phyloP scores from a whole-genome alignment of 2,113 vertebrate genomes.

The Tapirus terrestris region DNA sequence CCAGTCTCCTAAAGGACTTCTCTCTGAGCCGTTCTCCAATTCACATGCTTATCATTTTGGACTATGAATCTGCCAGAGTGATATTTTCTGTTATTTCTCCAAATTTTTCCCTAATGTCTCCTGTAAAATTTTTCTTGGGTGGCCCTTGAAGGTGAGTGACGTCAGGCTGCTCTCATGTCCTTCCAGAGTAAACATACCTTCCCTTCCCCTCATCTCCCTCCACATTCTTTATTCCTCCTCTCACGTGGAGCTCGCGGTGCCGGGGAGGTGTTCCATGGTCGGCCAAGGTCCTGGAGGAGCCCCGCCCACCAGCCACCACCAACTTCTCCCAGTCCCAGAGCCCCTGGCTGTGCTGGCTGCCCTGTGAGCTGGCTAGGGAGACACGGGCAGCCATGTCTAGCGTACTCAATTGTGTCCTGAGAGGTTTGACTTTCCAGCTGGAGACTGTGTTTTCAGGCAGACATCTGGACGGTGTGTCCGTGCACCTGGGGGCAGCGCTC shows the following conservation, averaged over 20 bases:
- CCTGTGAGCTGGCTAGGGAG: not conserved
- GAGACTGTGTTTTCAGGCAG: not conserved
- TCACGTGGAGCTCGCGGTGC: not conserved
- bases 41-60: not conserved
- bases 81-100: conserved; percentile 17
- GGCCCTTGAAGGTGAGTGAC: conserved; percentile 44
- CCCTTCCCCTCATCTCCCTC: not conserved
- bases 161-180: not conserved
- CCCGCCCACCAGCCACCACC: not conserved
- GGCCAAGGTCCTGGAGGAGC: not conserved
- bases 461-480: not conserved
- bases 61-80: not conserved
- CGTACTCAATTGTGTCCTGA: not conserved
- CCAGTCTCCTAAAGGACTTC: not conserved
- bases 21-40: not conserved
- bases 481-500: not conserved
- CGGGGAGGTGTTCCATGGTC: not conserved
- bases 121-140: conserved; percentile 42
- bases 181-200: not conserved
- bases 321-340: not conserved
- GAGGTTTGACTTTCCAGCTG: not conserved
- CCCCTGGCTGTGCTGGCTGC: not conserved
- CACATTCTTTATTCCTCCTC: not conserved
- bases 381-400: not conserved
- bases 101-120: conserved; percentile 11